A percentile compares a stretch with the other conserved stretches of the same genome.
phyloP scores from a whole-genome alignment of 1,140 invertebrate species.

The Coptotermes formosanus region DNA sequence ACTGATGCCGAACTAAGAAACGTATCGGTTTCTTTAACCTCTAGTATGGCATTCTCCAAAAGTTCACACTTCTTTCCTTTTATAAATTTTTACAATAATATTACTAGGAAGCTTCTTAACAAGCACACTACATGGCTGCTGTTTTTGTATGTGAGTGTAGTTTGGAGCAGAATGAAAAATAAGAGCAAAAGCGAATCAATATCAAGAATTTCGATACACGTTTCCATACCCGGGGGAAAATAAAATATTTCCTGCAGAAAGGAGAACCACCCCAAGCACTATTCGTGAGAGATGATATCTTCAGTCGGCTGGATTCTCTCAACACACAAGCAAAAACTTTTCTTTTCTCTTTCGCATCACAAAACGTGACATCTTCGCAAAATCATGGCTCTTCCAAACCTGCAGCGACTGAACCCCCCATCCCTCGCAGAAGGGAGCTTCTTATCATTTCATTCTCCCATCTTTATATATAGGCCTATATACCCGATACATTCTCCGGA shows the following conservation, averaged over 20 bases:
- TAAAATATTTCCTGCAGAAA: slow-evolving; percentile 8
- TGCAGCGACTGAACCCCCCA: not conserved
- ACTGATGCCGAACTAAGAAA: not conserved
- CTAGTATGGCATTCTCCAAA: too few species aligned
- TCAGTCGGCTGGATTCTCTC: not conserved
- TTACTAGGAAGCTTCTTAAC: too few species aligned
- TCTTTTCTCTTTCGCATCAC: not conserved
- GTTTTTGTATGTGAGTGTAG: too few species aligned
- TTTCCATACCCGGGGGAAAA: not conserved
- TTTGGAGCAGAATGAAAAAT: not conserved
- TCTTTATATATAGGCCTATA: not conserved
- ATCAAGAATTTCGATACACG: slow-evolving; percentile 12
- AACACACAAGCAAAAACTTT: not conserved
- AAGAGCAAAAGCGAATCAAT: not conserved
- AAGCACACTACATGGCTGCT: too few species aligned
- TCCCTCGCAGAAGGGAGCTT: not conserved
- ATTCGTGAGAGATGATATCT: not conserved
- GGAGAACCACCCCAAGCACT: not conserved
- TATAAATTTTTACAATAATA: too few species aligned
- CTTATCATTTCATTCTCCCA: slow-evolving; percentile 6
- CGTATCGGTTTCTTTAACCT: too few species aligned
- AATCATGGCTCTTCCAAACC: not conserved
- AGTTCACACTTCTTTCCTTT: too few species aligned
- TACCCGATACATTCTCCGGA: not conserved
- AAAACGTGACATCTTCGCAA: slow-evolving; percentile 9